Base-by-base conservation (phyloP, 2,888 invertebrate species). In the Nezara viridula region DNA sequence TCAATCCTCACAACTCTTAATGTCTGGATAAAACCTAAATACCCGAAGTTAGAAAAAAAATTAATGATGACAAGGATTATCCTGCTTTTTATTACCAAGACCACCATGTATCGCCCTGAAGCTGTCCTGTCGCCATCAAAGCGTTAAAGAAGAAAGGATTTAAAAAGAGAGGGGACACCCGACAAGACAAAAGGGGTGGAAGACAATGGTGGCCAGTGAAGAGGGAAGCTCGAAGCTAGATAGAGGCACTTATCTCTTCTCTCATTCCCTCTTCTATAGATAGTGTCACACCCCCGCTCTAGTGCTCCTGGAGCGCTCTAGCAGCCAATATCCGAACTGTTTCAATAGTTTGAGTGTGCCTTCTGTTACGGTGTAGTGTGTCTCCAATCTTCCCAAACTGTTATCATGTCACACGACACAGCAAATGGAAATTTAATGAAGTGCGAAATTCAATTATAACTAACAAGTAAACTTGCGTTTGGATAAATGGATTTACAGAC, bases 241-340 rank as follows among this genome's bases (percentile, higher is more conserved):
- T 73, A 73, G 66, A 73, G 37, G 6, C 66, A 73, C 66, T 73
- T 73, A 73, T 73, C 66, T 27, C 60, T 5, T 27, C 55, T 66
- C 66, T 10, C 44, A 44, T 44, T 44, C 27, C 27, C 60, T 37
- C 32, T 73, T 37, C 66, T 73, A 73, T 73, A 37, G 66, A 73
- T 73, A 73, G 32, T 73, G 66, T 73, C 66, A 73, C 37, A 73
- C 32, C 32, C 27, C 66, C 60, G 27, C 14, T 0, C 66, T 14
- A 16, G 27, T 2, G 60, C 27, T 27, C 19, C 6, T 27, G 7
- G 32, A 37, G 66, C 66, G 14, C 32, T 73, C 66, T 73, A 19
- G 6, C 32, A 37, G 21, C 66, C 66, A 73, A 73, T 73, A 73
- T 73, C 66, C 66, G 32, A 73, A 73, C 66, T 37, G 37, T 32